A percentile compares a stretch with the other conserved stretches of the same genome.
phyloP scores from a whole-genome alignment of 1,140 invertebrate species.

The Pseudomyrmex cubaensis region DNA sequence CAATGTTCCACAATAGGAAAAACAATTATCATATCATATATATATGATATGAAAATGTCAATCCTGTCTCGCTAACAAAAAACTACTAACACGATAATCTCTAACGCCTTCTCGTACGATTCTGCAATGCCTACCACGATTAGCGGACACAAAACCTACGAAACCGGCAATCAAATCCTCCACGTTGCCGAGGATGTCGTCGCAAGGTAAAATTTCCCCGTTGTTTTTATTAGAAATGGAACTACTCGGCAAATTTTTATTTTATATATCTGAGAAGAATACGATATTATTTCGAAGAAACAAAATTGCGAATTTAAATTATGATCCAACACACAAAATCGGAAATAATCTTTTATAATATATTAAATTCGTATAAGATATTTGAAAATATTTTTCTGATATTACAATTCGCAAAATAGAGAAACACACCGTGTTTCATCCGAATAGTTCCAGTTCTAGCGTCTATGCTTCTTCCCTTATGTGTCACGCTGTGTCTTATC shows the following conservation, averaged over 20 bases:
- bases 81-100: constrained; percentile 73
- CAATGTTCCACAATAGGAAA: not conserved
- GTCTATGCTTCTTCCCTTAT: constrained; percentile 49
- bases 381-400: too few relatives aligned
- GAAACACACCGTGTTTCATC: constrained; percentile 10
- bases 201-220: constrained; percentile 91
- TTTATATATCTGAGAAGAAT: not conserved
- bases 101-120: constrained; percentile 80
- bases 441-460: constrained; percentile 46
- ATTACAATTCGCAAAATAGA: not conserved
- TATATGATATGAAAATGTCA: not conserved
- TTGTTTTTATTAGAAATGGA: constrained; percentile 45
- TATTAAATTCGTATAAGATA: too few relatives aligned
- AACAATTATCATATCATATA: not conserved
- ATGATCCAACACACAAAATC: too few relatives aligned
- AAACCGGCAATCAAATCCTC: constrained; percentile 98
- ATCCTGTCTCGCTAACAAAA: constrained; percentile 25
- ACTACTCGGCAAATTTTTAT: constrained; percentile 13
- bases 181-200: constrained; percentile 95
- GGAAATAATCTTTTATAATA: too few relatives aligned
- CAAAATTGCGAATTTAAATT: not conserved
- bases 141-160: constrained; percentile 96
- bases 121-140: constrained; percentile 84
- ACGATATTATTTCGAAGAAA: not conserved
- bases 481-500: constrained; percentile 46